Evolutionary conservation across 2,113 vertebrate species (phyloP).

Genomic region (Chloropsis cyanopogon): DNA sequence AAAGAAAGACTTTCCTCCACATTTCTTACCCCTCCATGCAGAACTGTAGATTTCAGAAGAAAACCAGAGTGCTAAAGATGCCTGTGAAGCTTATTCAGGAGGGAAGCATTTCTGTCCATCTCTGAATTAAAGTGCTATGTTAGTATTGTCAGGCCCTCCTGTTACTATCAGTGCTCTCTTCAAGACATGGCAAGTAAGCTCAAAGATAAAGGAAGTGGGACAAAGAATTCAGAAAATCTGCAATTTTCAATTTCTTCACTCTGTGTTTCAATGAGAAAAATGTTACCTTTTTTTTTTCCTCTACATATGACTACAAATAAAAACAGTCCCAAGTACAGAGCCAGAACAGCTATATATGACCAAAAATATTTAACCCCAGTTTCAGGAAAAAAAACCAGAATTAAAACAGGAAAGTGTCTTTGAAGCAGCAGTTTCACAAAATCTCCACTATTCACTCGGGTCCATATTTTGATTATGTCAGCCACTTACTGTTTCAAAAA

Average conservation of each 20-base stretch:
- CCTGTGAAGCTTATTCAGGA: background rate
- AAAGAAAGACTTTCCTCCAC: background rate
- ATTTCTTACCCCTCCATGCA: background rate
- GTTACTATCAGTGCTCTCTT: background rate
- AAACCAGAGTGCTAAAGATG: background rate
- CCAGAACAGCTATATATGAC: background rate
- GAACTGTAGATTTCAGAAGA: background rate
- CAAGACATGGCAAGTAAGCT: background rate
- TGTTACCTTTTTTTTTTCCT: background rate
- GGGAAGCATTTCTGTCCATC: background rate
- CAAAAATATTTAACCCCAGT: background rate
- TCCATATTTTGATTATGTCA: background rate
- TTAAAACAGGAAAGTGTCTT: background rate
- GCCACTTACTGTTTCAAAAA: background rate
- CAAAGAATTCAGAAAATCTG: fast-evolving
- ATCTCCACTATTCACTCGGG: background rate
- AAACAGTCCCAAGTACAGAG: background rate
- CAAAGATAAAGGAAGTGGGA: background rate
- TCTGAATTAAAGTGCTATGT: background rate
- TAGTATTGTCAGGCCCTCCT: background rate
- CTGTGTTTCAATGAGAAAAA: background rate
- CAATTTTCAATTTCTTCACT: background rate
- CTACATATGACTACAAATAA: background rate
- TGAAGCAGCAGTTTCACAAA: background rate
- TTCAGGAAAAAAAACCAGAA: background rate